These are phyloP conservation scores for Gallinago jamesoni DNA, from an alignment of 2,113 vertebrate genomes.

Conservation along the genomic window DNA sequence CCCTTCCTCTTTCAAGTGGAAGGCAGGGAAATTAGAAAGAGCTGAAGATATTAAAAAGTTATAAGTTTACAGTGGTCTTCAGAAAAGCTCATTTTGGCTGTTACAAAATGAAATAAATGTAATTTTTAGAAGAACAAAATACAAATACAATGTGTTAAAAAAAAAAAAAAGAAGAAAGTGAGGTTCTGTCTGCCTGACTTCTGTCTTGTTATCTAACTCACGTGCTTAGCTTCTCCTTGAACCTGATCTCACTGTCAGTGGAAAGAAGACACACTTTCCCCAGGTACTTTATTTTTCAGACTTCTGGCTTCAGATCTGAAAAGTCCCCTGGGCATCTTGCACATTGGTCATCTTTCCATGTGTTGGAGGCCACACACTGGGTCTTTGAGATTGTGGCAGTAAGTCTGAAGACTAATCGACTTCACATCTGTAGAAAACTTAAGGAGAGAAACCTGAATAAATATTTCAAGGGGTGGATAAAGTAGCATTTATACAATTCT, in stretches of 20 bases:
- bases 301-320: conserved; percentile 39
- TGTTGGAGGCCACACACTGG: conserved; percentile 55
- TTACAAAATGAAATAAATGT: neutral
- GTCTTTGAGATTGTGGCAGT: conserved; percentile 47
- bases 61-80: neutral
- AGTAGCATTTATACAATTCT: conserved; percentile 62
- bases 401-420: conserved; percentile 42
- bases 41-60: neutral
- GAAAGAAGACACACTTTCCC: conserved; percentile 50
- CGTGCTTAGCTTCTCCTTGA: conserved; percentile 22
- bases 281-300: conserved; percentile 48
- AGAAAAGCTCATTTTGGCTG: neutral
- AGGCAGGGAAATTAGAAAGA: neutral
- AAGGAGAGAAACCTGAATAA: conserved; percentile 56
- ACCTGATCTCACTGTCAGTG: neutral
- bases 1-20: neutral
- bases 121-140: neutral
- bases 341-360: conserved; percentile 64
- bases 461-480: conserved; percentile 57
- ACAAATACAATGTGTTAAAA: neutral
- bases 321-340: conserved; percentile 35
- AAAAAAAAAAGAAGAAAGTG: neutral
- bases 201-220: neutral
- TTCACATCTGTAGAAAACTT: conserved; percentile 57
- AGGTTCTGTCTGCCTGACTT: neutral